Percentiles rank a stretch among this genome's conserved stretches.
These are phyloP conservation scores for Pseudois nayaur DNA, from an alignment of 2,113 vertebrate species.

Conservation along the genomic window DNA sequence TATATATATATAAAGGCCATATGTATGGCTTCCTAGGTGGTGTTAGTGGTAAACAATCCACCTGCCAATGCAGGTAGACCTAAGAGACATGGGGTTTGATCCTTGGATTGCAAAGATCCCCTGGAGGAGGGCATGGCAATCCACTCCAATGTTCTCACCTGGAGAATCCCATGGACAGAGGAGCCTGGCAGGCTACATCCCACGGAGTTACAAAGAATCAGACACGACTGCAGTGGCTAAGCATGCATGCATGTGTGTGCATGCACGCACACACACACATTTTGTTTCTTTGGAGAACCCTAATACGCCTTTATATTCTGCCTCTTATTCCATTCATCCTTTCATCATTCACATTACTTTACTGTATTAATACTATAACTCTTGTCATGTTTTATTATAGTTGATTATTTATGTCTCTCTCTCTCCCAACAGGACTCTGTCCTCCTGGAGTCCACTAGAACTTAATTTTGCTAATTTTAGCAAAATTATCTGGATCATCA, in stretches of 20 bases:
- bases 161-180: neutral
- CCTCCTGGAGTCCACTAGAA: neutral
- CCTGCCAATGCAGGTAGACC: neutral
- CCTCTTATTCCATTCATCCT: neutral
- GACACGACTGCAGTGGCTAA: neutral
- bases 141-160: neutral
- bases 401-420: neutral
- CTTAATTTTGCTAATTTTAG: neutral
- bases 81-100: neutral
- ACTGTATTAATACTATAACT: neutral
- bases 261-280: neutral
- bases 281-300: neutral
- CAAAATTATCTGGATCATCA: neutral
- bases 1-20: neutral
- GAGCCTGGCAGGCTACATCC: neutral
- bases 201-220: neutral
- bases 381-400: neutral
- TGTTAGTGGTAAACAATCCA: neutral
- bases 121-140: neutral
- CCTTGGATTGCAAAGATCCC: neutral
- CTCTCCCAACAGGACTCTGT: neutral
- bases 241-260: fast-evolving
- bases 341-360: neutral
- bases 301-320: neutral
- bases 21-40: neutral